Percentiles rank a stretch among this genome's conserved stretches.
Evolutionary conservation across 2,888 invertebrate genomes (phyloP).

Genomic region (Lasius fuliginosus): DNA sequence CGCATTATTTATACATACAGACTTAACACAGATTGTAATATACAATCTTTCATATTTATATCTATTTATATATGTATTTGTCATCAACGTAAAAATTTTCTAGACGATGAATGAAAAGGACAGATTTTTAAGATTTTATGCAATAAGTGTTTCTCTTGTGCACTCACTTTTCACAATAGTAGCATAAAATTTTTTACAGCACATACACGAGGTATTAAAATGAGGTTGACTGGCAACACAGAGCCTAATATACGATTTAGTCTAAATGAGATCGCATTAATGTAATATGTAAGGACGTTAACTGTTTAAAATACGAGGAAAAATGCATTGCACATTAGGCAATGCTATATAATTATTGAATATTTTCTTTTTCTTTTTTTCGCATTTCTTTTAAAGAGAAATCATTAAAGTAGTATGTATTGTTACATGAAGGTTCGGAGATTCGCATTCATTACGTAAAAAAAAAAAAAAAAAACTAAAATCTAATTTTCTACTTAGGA

Average conservation of each 20-base stretch:
- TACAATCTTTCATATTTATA: slow-evolving; percentile 73
- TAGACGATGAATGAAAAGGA: slow-evolving; percentile 39
- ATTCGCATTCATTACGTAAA: background rate
- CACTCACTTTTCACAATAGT: slow-evolving; percentile 46
- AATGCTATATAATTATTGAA: background rate
- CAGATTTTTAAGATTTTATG: slow-evolving; percentile 8
- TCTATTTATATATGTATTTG: slow-evolving; percentile 53
- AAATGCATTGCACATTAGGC: slow-evolving; percentile 4
- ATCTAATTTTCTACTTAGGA: slow-evolving; percentile 24
- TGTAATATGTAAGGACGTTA: background rate
- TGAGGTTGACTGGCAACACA: slow-evolving; percentile 26
- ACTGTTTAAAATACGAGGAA: slow-evolving; percentile 28
- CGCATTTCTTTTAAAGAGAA: background rate
- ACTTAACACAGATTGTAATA: slow-evolving; percentile 70
- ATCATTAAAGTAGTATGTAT: slow-evolving; percentile 6
- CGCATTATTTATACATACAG: slow-evolving; percentile 69
- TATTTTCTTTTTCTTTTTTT: background rate
- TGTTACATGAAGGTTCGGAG: background rate
- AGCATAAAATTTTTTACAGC: slow-evolving; percentile 48
- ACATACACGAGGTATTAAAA: slow-evolving; percentile 47
- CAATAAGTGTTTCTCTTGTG: slow-evolving; percentile 40
- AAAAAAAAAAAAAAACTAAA: background rate
- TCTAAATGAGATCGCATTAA: slow-evolving; percentile 13
- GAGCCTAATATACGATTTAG: slow-evolving; percentile 17
- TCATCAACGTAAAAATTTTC: slow-evolving; percentile 54